A percentile compares a stretch with the other conserved stretches of the same genome.
These are phyloP conservation scores for Tuta absoluta DNA, from an alignment of 2,888 invertebrate genomes.

Conservation along the genomic window DNA sequence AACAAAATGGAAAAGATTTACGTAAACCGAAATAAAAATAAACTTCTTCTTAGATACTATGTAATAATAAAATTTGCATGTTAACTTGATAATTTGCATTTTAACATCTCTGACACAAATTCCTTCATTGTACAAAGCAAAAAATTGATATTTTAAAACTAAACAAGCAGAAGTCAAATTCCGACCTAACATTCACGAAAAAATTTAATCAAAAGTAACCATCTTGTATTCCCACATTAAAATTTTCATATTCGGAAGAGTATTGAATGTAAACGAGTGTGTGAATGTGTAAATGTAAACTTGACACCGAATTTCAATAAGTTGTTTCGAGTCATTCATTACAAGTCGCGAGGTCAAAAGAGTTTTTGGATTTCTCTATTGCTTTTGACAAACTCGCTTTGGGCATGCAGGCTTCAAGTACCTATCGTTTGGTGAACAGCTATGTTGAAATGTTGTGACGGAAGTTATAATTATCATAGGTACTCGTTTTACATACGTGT, in stretches of 20 bases:
- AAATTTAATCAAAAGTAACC: constrained; percentile 14
- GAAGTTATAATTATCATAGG: constrained; percentile 18
- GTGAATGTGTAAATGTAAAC: constrained; percentile 36
- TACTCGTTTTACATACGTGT: too few relatives aligned
- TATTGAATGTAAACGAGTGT: constrained; percentile 23
- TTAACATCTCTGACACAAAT: neutral
- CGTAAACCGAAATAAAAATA: neutral
- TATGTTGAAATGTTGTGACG: constrained; percentile 19
- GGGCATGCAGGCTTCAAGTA: neutral
- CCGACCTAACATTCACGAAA: constrained; percentile 8
- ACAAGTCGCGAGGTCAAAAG: constrained; percentile 21
- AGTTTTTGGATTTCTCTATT: constrained; percentile 17
- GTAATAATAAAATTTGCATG: neutral
- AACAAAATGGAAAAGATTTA: neutral
- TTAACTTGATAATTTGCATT: neutral
- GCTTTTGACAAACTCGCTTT: constrained; percentile 16
- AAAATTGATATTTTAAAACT: constrained; percentile 6
- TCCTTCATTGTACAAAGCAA: neutral
- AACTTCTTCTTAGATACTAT: neutral
- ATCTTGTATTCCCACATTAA: constrained; percentile 24
- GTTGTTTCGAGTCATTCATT: constrained; percentile 23
- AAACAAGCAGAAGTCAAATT: constrained; percentile 1
- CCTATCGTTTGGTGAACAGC: constrained; percentile 15
- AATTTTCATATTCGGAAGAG: constrained; percentile 21
- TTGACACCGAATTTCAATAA: constrained; percentile 39